Base-by-base conservation (phyloP, 2,797 vertebrate species). In the Clarias laeviceps region DNA sequence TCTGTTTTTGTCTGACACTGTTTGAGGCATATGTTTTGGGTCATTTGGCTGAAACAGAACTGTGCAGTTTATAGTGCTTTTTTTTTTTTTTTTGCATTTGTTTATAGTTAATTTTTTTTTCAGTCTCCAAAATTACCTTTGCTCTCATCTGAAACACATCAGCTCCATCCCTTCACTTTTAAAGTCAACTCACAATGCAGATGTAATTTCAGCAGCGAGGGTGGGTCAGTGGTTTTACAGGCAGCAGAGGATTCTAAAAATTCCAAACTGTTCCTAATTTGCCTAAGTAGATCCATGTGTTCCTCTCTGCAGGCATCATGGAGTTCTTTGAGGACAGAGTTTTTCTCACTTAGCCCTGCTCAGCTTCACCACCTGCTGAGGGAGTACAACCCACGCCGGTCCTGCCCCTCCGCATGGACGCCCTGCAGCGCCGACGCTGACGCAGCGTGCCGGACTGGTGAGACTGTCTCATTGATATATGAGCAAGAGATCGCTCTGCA, bases 341-440 rank as follows among this genome's bases (percentile, higher is more conserved):
- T 93, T 86, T 85, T 92, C 0, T 88, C 91, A 68, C 89, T 96
- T 82, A 94, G 91, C 85, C 91, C 94, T 0, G 93, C 95, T 20
- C 95, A 96, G 89, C 91, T 96, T 78, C 92, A 96, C 91, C 95
- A 96, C 93, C 92, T 96, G 87, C 87, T 96, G 91, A 93, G 91
- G 82, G 92, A 93, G 59, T 96, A 96, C 87, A 93, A 92, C 80
- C 93, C 94, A 0, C 89, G 83, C 0, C 91, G 93, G 17, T 85
- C 91, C 32, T 91, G 90, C 86, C 90, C 91, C 50, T 88, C 91
- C 29, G 85, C 76, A 61, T 96, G 95, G 95, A 91, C 88, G n/a
- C 95, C 95, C 0, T 89, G 91, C 5, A 85, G 24, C 2, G 87
- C 89, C 0, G 95, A 96, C 32, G 88, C 73, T 54, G 73, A 82